These are phyloP conservation scores for Anadara kagoshimensis DNA, from an alignment of 1,140 invertebrate species.

Conservation along the genomic window DNA sequence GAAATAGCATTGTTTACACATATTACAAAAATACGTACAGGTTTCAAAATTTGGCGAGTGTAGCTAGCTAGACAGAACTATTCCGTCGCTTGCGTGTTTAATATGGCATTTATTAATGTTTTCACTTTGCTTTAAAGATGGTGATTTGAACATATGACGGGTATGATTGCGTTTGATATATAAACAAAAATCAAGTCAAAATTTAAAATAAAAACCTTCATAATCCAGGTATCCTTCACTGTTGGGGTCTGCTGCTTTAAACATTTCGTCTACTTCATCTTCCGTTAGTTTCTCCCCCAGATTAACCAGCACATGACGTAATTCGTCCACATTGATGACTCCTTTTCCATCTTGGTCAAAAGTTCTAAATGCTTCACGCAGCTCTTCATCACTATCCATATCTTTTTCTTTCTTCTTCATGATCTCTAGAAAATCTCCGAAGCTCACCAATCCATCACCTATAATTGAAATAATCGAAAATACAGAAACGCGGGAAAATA, in stretches of 20 bases:
- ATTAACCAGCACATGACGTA: slow-evolving; percentile 86
- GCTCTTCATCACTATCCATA: neutral
- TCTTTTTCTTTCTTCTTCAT: slow-evolving; percentile 12
- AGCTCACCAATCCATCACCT: neutral
- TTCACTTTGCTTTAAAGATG: too few species aligned
- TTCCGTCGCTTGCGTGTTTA: too few species aligned
- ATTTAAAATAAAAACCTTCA: slow-evolving; percentile 22
- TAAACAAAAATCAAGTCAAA: too few species aligned
- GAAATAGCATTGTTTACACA: too few species aligned
- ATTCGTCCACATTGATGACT: slow-evolving; percentile 23
- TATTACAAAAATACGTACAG: too few species aligned
- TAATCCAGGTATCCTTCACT: slow-evolving; percentile 78
- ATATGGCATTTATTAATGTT: too few species aligned
- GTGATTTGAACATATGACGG: too few species aligned
- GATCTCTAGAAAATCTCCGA: neutral
- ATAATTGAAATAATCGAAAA: neutral
- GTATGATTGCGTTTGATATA: too few species aligned
- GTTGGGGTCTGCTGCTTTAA: slow-evolving; percentile 91
- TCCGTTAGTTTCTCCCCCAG: slow-evolving; percentile 91
- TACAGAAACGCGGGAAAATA: too few species aligned
- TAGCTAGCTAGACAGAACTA: too few species aligned
- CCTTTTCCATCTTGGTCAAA: slow-evolving; percentile 13
- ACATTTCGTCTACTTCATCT: slow-evolving; percentile 94
- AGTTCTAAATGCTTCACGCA: slow-evolving; percentile 1
- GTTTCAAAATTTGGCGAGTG: too few species aligned